These are phyloP conservation scores for Pseudolaguvia tuberculata DNA, from an alignment of 2,113 vertebrate genomes.

Conservation along the genomic window DNA sequence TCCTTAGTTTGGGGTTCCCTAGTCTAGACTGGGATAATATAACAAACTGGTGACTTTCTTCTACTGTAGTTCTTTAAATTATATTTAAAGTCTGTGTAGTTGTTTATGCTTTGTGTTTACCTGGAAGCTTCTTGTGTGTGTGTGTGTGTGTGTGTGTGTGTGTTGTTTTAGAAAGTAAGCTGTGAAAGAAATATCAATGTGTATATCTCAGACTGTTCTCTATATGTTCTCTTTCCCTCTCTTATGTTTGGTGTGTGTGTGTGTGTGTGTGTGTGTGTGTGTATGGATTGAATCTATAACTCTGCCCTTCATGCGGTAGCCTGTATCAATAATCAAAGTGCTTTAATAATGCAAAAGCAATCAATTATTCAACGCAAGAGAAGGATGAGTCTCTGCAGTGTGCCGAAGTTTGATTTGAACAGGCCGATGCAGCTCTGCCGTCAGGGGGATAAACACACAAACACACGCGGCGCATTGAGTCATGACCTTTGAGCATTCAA, in stretches of 20 bases:
- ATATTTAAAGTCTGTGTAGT: slow-evolving; percentile 2
- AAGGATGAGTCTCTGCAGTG: slow-evolving; percentile 37
- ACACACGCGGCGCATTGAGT: slow-evolving; percentile 23
- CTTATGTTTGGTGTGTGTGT: slow-evolving; percentile 27
- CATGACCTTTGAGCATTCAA: slow-evolving; percentile 40
- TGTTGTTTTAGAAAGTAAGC: slow-evolving; percentile 19
- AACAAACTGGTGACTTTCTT: not conserved
- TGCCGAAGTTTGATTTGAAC: slow-evolving; percentile 42
- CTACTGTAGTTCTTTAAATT: not conserved
- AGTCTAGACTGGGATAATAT: no score
- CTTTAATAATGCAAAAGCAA: slow-evolving; percentile 63
- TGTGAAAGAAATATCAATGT: slow-evolving; percentile 33
- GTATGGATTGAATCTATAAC: slow-evolving; percentile 1
- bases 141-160: not conserved
- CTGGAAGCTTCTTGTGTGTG: not conserved
- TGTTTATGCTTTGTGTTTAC: not conserved
- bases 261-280: slow-evolving; percentile 19
- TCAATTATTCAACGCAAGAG: slow-evolving; percentile 60
- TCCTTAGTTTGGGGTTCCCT: no score
- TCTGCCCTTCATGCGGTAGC: slow-evolving; percentile 30
- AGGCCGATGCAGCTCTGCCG: slow-evolving; percentile 8
- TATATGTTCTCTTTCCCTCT: slow-evolving; percentile 9
- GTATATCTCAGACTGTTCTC: slow-evolving; percentile 26
- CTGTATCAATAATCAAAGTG: slow-evolving; percentile 60
- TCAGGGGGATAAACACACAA: slow-evolving; percentile 23